phyloP scores from a whole-genome alignment of 2,888 invertebrate genomes.

The Lordiphosa andalusiaca region DNA sequence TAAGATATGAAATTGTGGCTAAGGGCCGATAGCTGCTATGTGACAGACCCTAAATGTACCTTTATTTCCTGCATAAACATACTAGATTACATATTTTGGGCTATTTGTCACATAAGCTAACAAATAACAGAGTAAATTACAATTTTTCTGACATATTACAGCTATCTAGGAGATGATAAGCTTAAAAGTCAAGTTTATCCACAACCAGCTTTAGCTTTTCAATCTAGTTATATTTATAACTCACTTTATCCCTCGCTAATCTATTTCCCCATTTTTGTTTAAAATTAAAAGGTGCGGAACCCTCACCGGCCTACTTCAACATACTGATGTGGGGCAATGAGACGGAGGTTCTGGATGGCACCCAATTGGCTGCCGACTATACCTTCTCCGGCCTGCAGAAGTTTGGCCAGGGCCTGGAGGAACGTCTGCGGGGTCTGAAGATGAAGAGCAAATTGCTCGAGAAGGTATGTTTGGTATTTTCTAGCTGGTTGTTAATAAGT shows the following conservation, averaged over 20 bases:
- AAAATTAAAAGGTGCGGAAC: conserved; percentile 90
- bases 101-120: too few relatives aligned
- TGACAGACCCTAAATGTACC: too few relatives aligned
- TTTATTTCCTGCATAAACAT: too few relatives aligned
- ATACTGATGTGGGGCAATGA: conserved; percentile 93
- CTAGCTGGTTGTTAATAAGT: conserved; percentile 22
- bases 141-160: too few relatives aligned
- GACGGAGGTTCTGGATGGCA: conserved; percentile 92
- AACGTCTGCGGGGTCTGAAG: conserved; percentile 90
- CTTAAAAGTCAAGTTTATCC: too few relatives aligned
- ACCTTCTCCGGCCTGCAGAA: conserved; percentile 96
- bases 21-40: too few relatives aligned
- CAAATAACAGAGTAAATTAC: too few relatives aligned
- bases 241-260: not conserved
- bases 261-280: not conserved
- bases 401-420: conserved; percentile 95
- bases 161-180: too few relatives aligned
- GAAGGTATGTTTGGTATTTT: conserved; percentile 83
- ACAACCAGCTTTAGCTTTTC: too few relatives aligned
- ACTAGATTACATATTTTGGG: too few relatives aligned
- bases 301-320: conserved; percentile 95
- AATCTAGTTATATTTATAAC: not conserved
- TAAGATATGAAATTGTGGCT: too few relatives aligned
- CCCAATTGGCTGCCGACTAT: conserved; percentile 96
- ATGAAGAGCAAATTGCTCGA: conserved; percentile 91